These are phyloP conservation scores for Mesorhabditis spiculigera DNA, from an alignment of 2,888 invertebrate genomes.

Conservation along the genomic window DNA sequence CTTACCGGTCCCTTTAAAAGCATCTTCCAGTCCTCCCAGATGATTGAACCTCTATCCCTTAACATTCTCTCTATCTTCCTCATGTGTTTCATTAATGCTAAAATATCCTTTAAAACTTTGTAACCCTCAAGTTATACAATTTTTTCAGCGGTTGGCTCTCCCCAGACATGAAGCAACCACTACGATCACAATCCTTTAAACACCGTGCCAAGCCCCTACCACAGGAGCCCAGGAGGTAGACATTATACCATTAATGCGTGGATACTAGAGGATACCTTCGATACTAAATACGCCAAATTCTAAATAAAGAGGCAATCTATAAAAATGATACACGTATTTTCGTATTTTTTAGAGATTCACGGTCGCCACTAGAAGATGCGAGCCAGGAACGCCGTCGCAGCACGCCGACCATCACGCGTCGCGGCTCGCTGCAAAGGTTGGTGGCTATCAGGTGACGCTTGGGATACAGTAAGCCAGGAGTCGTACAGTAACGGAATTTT, in stretches of 20 bases:
- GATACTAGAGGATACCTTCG: neutral
- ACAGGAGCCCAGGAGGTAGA: too few relatives aligned
- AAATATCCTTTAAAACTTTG: too few relatives aligned
- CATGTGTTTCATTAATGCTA: too few relatives aligned
- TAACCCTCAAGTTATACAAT: too few relatives aligned
- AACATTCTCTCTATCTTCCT: too few relatives aligned
- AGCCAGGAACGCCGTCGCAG: slow-evolving; percentile 48
- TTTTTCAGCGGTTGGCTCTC: slow-evolving; percentile 2
- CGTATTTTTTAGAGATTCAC: slow-evolving; percentile 7
- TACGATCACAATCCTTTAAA: slow-evolving; percentile 52
- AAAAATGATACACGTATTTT: neutral
- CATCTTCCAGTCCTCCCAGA: too few relatives aligned
- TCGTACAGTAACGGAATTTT: neutral
- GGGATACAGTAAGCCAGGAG: slow-evolving; percentile 2
- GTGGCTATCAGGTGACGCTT: neutral
- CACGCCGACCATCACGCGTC: slow-evolving; percentile 51
- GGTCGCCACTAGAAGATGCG: slow-evolving; percentile 42
- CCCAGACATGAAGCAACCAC: slow-evolving; percentile 31
- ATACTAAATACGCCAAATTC: neutral
- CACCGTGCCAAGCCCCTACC: slow-evolving; percentile 42
- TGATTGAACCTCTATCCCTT: too few relatives aligned
- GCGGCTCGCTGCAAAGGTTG: slow-evolving; percentile 46
- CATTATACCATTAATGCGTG: too few relatives aligned
- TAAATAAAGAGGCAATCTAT: neutral
- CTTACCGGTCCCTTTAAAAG: neutral